Conservation (phyloP, 2,797 vertebrate species). For the Microctenopoma steveboyesi region DNA sequence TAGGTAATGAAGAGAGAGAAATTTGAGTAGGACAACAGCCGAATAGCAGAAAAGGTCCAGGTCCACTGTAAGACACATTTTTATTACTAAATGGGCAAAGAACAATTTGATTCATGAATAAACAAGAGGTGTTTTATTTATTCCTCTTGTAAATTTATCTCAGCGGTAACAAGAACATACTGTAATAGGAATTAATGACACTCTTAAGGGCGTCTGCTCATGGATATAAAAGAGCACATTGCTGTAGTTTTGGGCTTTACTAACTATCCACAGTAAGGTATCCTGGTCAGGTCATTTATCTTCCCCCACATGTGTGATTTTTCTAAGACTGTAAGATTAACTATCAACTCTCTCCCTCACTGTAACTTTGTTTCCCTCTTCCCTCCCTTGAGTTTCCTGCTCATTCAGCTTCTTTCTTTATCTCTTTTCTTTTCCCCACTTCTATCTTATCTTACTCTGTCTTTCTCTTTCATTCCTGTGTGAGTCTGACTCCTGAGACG, state of each 20-base stretch:
- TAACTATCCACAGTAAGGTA: constrained; percentile 3
- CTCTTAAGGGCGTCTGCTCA: neutral
- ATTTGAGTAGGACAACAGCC: too few relatives aligned
- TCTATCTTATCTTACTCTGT: constrained; percentile 53
- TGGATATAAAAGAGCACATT: constrained; percentile 10
- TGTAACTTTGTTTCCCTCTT: constrained; percentile 48
- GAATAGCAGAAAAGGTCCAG: too few relatives aligned
- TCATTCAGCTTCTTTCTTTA: constrained; percentile 39
- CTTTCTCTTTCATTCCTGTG: constrained; percentile 61
- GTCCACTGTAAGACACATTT: too few relatives aligned
- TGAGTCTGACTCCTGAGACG: constrained; percentile 70
- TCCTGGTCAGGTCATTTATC: constrained; percentile 7
- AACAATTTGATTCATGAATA: constrained; percentile 12
- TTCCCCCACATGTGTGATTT: neutral
- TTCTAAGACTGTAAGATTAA: constrained; percentile 16
- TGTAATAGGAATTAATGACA: constrained; percentile 10
- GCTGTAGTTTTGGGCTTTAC: neutral
- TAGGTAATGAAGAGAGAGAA: too few relatives aligned
- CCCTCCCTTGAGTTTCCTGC: constrained; percentile 21
- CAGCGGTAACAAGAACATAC: constrained; percentile 1
- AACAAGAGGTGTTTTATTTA: constrained; percentile 2
- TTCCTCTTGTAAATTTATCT: neutral
- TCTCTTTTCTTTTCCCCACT: constrained; percentile 23
- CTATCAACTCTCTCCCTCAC: constrained; percentile 19
- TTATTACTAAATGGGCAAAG: too few relatives aligned